A percentile compares a stretch with the other conserved stretches of the same genome.
Evolutionary conservation across 2,888 invertebrate genomes (phyloP).

Genomic region (Heliconius cydno): DNA sequence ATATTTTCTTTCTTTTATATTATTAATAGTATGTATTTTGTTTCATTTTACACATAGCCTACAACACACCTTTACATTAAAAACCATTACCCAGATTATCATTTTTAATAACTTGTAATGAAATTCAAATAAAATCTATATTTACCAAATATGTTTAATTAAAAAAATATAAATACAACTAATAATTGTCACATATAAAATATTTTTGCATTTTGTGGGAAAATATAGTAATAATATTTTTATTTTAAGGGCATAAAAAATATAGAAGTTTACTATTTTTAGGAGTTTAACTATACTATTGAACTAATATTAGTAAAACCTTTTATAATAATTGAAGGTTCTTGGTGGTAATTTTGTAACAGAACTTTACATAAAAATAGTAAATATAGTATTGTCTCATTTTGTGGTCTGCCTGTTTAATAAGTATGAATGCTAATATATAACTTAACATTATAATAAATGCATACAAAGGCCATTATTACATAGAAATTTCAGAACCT

Average conservation of each 20-base stretch:
- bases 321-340: neutral
- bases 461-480: neutral
- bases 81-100: slow-evolving; percentile 10
- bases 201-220: neutral
- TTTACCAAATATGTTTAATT: neutral
- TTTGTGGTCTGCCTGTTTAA: neutral
- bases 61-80: neutral
- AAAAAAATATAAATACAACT: neutral
- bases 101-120: neutral
- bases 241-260: too few species aligned
- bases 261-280: neutral
- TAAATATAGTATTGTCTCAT: neutral
- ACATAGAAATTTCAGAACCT: neutral
- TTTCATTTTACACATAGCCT: neutral
- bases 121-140: slow-evolving; percentile 3
- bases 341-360: neutral
- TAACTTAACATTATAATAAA: neutral
- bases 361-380: neutral
- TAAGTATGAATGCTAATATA: neutral
- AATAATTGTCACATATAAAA: neutral
- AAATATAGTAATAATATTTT: neutral
- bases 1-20: neutral
- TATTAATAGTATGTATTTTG: neutral
- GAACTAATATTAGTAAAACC: neutral
- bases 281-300: neutral